Conservation (phyloP, 2,113 vertebrate species). For the Heloderma charlesbogerti region DNA sequence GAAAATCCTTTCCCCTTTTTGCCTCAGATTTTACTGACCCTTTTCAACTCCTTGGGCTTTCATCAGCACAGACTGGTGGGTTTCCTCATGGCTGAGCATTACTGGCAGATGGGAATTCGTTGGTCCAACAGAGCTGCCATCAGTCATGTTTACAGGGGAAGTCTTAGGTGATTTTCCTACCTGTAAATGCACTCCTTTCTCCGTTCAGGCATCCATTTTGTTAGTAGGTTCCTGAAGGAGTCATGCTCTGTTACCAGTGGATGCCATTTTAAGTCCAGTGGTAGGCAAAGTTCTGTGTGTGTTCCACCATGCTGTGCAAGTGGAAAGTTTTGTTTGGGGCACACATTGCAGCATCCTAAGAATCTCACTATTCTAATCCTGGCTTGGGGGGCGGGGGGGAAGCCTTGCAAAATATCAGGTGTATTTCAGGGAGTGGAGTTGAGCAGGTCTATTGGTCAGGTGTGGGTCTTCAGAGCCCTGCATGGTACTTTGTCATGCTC, state of each 20-base stretch:
- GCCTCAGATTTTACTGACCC: accelerated
- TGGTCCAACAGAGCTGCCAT: neutral
- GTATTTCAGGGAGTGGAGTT: neutral
- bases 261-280: neutral
- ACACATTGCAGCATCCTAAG: neutral
- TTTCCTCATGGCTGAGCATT: neutral
- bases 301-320: neutral
- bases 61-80: neutral
- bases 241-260: neutral
- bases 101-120: neutral
- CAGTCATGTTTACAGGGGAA: neutral
- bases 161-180: neutral
- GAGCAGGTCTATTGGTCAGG: neutral
- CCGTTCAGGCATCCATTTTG: slow-evolving; percentile 30
- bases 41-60: slow-evolving; percentile 13
- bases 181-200: neutral
- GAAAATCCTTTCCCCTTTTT: slow-evolving; percentile 11
- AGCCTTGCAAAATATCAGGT: neutral
- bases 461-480: neutral
- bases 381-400: too few relatives aligned
- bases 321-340: neutral
- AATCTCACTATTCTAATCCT: neutral
- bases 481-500: neutral
- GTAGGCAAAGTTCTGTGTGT: neutral
- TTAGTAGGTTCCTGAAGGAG: neutral